phyloP scores from a whole-genome alignment of 1,140 invertebrate genomes.

The Ctenoplectra terminalis region DNA sequence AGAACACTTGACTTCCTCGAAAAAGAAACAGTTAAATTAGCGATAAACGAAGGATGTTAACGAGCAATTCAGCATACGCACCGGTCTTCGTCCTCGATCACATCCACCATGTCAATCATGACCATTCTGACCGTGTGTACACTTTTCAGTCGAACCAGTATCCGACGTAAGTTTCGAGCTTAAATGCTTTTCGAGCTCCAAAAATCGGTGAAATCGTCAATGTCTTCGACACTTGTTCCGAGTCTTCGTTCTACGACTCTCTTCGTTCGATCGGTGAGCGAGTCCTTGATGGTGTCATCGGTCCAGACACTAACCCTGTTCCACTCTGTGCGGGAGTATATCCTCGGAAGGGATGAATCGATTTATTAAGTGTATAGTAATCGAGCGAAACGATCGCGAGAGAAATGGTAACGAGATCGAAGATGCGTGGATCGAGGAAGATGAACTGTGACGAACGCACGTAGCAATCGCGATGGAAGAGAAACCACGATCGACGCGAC shows the following conservation, averaged over 20 bases:
- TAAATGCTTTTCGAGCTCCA: too few relatives aligned
- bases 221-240: not conserved
- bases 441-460: too few relatives aligned
- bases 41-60: not conserved
- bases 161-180: too few relatives aligned
- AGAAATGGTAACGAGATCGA: not conserved
- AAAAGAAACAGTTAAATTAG: not conserved
- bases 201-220: too few relatives aligned
- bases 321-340: not conserved
- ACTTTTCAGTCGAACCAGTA: not conserved
- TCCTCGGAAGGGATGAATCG: too few relatives aligned
- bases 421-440: not conserved
- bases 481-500: slow-evolving; percentile 10
- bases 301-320: not conserved
- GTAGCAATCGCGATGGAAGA: not conserved
- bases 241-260: not conserved
- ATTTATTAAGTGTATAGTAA: too few relatives aligned
- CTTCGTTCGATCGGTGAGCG: not conserved
- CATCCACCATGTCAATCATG: slow-evolving; percentile 81
- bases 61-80: slow-evolving; percentile 63
- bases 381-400: not conserved
- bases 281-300: slow-evolving; percentile 1
- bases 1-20: not conserved
- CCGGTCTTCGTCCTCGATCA: slow-evolving; percentile 80
- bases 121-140: slow-evolving; percentile 72